Evolutionary conservation across 2,113 vertebrate genomes (phyloP), one percentile per base, ranked within the genome.

Genomic region (Lontra canadensis): DNA sequence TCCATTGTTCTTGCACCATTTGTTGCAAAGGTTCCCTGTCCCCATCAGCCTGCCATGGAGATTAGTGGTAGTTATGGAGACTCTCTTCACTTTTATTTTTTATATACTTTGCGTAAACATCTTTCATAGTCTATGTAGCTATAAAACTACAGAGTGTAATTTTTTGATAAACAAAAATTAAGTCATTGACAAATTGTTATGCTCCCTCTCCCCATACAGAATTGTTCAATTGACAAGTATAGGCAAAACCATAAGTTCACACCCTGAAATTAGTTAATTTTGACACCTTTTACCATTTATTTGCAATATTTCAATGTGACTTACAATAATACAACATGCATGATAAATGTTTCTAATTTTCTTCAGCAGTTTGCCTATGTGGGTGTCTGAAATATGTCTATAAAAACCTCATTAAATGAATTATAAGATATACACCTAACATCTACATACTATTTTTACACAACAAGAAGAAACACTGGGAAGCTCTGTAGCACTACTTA

Each of bases 341-440:
- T n/a, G 47, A 39, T 61, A 86, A 90, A 88, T 82, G n/a, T 96
- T 93, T 81, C 26, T 42, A 88, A 42, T 94, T 88, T 63, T 82
- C 34, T 80, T 69, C 42, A 44, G 17, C 7, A 61, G 23, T 90
- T 91, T 93, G 47, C 88, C 73, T 96, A 52, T 49, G 26, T 67
- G 59, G 63, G 61, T 94, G 3, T 88, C 63, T 74, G 71, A 80
- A 83, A 74, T 61, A 10, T 83, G 29, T 55, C n/a, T 69, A 44
- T 36, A 73, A 91, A 97, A 79, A 52, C 42, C 47, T 78, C 82
- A 94, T 82, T 95, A 91, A 95, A 63, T 89, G 49, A 74, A 90
- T 39, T 78, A 12, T 52, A 79, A 78, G 31, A 31, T 29, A 85
- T 13, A 67, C 9, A 39, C 18, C 82, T 67, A 79, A 90, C 34